Conservation (phyloP, 2,888 invertebrate species). For the Empis stercorea region DNA sequence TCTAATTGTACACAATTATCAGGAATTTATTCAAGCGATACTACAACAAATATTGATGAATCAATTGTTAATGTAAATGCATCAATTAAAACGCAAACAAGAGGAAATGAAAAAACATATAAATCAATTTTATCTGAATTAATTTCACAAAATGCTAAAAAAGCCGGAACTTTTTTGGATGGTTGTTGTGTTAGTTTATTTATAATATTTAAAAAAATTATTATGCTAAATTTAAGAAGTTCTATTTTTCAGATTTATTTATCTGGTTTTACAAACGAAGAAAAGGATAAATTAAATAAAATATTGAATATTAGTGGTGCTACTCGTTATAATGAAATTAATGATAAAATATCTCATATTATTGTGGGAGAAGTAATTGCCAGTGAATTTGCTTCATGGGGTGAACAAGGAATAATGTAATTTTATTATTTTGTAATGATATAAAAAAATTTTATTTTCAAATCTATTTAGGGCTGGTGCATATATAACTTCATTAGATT, state of each 20-base stretch:
- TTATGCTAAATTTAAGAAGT: slow-evolving; percentile 1
- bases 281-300: slow-evolving; percentile 53
- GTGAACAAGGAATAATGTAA: not conserved
- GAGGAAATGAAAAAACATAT: slow-evolving; percentile 10
- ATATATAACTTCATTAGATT: slow-evolving; percentile 52
- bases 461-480: slow-evolving; percentile 37
- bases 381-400: slow-evolving; percentile 29
- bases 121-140: slow-evolving; percentile 33
- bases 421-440: too few species aligned
- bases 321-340: slow-evolving; percentile 61
- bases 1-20: slow-evolving; percentile 26
- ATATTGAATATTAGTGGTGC: slow-evolving; percentile 72
- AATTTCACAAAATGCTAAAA: slow-evolving; percentile 53
- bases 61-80: slow-evolving; percentile 14
- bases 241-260: slow-evolving; percentile 47
- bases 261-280: slow-evolving; percentile 48
- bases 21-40: slow-evolving; percentile 22
- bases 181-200: slow-evolving; percentile 61
- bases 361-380: slow-evolving; percentile 51
- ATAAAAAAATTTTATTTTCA: slow-evolving; percentile 10
- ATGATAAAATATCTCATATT: slow-evolving; percentile 67
- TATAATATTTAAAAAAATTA: not conserved
- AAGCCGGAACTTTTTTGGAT: slow-evolving; percentile 71
- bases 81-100: slow-evolving; percentile 11
- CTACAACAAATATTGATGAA: not conserved